Conservation (phyloP, 2,113 vertebrate species). For the Prinia subflava region DNA sequence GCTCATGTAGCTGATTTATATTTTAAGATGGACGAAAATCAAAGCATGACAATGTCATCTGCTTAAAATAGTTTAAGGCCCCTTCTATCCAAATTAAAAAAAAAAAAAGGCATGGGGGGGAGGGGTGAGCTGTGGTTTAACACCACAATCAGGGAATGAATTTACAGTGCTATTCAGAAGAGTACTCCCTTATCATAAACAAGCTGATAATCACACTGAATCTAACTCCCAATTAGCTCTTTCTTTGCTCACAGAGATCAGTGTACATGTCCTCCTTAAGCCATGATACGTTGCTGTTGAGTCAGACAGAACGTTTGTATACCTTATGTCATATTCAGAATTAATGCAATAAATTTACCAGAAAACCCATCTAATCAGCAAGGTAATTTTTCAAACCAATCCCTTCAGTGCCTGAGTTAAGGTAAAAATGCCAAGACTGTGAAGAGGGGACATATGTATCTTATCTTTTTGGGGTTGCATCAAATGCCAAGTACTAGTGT, state of each 20-base stretch:
- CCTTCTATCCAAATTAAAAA: slow-evolving; percentile 54
- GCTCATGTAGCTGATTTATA: slow-evolving; percentile 69
- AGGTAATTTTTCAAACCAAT: slow-evolving; percentile 74
- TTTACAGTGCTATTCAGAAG: slow-evolving; percentile 78
- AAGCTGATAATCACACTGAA: slow-evolving; percentile 77
- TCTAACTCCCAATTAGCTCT: slow-evolving; percentile 78
- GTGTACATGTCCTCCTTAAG: slow-evolving; percentile 62
- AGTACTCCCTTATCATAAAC: slow-evolving; percentile 78
- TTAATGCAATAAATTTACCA: slow-evolving; percentile 63
- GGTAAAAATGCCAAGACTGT: slow-evolving; percentile 78
- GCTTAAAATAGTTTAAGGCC: slow-evolving; percentile 66
- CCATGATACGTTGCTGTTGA: slow-evolving; percentile 64
- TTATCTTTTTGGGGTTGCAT: slow-evolving; percentile 75
- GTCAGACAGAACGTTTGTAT: slow-evolving; percentile 53
- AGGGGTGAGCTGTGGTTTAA: slow-evolving; percentile 66
- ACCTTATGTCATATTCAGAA: slow-evolving; percentile 65
- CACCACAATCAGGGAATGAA: slow-evolving; percentile 67
- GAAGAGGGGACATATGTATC: slow-evolving; percentile 77
- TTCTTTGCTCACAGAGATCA: slow-evolving; percentile 56
- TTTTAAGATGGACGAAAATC: slow-evolving; percentile 70
- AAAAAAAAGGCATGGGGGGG: not conserved
- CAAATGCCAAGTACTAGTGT: slow-evolving; percentile 73
- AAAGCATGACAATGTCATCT: slow-evolving; percentile 67
- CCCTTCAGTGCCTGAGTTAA: slow-evolving; percentile 60
- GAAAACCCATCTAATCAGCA: slow-evolving; percentile 68